These are phyloP conservation scores for Chelmon rostratus DNA, from an alignment of 2,797 vertebrate genomes.

Conservation along the genomic window DNA sequence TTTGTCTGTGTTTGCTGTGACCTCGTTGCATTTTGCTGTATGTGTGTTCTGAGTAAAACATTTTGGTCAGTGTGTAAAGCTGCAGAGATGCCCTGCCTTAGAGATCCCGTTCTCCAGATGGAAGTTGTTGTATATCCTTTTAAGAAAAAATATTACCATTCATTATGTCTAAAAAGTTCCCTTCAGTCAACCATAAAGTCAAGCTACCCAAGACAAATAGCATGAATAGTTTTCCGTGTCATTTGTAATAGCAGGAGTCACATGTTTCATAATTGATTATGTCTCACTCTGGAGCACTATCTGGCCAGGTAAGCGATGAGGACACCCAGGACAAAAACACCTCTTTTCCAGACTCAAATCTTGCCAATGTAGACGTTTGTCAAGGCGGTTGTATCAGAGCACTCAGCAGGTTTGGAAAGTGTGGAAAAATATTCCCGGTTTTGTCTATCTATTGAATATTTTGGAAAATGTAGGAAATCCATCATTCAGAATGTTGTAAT, in stretches of 20 bases:
- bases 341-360: slow-evolving; percentile 8
- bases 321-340: slow-evolving; percentile 18
- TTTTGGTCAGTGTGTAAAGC: too few relatives aligned
- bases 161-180: neutral
- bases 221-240: slow-evolving; percentile 37
- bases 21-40: too few relatives aligned
- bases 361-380: slow-evolving; percentile 18
- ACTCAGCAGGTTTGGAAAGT: neutral
- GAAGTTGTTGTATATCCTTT: neutral
- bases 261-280: slow-evolving; percentile 30
- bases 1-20: too few relatives aligned
- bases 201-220: slow-evolving; percentile 13
- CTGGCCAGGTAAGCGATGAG: slow-evolving; percentile 17
- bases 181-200: neutral
- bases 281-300: slow-evolving; percentile 29
- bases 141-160: slow-evolving; percentile 4
- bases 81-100: neutral
- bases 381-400: neutral
- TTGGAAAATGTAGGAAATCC: slow-evolving; percentile 4
- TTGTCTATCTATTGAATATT: slow-evolving; percentile 18
- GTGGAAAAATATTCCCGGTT: slow-evolving; percentile 23
- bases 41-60: too few relatives aligned
- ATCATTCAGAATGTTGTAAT: slow-evolving; percentile 6
- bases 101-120: neutral
- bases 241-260: slow-evolving; percentile 23